Evolutionary conservation across 2,113 vertebrate genomes (phyloP).

Genomic region (Pomatostomus ruficeps): DNA sequence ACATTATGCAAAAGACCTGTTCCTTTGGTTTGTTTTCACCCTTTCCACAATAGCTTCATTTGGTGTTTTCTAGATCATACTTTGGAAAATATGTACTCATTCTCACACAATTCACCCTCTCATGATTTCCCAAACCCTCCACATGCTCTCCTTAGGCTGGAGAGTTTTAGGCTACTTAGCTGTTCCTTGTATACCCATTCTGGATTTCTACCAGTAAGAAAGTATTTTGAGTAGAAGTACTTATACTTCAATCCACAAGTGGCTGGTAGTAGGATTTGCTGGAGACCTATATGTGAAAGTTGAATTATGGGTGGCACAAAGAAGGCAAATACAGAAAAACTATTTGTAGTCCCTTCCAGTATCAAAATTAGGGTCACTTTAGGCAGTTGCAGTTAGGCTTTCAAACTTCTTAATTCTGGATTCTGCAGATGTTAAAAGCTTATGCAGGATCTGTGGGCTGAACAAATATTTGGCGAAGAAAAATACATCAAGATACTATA

Average conservation of each 20-base stretch:
- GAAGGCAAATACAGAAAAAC: neutral
- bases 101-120: neutral
- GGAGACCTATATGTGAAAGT: neutral
- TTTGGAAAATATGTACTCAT: neutral
- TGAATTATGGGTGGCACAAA: neutral
- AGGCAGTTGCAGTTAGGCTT: neutral
- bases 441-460: neutral
- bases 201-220: neutral
- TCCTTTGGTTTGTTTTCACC: neutral
- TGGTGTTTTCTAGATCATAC: neutral
- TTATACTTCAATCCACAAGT: neutral
- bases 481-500: neutral
- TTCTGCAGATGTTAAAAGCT: neutral
- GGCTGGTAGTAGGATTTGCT: neutral
- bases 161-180: neutral
- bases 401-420: neutral
- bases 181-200: neutral
- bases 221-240: neutral
- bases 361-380: neutral
- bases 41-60: neutral
- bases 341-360: neutral
- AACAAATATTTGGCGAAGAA: neutral
- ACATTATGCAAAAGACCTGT: neutral
- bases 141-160: neutral
- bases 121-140: neutral